These are phyloP conservation scores for Oedothorax gibbosus DNA, from an alignment of 1,140 invertebrate genomes.

Conservation along the genomic window DNA sequence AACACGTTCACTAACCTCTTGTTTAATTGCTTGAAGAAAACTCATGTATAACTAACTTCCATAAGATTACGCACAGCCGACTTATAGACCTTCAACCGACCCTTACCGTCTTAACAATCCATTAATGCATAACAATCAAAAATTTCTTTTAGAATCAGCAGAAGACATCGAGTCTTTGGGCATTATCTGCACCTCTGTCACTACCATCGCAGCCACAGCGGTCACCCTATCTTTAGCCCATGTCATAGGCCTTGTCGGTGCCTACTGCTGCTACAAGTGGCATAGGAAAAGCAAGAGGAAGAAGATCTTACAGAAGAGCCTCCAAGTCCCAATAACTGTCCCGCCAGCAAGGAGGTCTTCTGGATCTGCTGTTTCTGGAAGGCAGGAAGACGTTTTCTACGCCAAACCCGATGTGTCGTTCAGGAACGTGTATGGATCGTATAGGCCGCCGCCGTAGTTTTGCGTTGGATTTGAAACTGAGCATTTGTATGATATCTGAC, in stretches of 20 bases:
- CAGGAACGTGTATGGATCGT: conserved; percentile 61
- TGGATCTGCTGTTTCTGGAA: neutral
- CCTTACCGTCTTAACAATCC: too few relatives aligned
- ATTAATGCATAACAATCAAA: too few relatives aligned
- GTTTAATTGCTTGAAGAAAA: too few relatives aligned
- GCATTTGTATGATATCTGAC: neutral
- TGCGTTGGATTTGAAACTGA: neutral
- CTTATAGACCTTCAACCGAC: too few relatives aligned
- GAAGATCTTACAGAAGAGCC: conserved; percentile 49
- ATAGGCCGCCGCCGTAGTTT: conserved; percentile 30
- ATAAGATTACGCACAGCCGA: too few relatives aligned
- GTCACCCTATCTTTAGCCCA: conserved; percentile 66
- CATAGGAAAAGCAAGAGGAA: conserved; percentile 62
- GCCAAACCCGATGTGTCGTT: conserved; percentile 61
- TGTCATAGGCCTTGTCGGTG: conserved; percentile 64
- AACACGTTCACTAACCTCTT: too few relatives aligned
- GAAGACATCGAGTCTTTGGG: conserved; percentile 12
- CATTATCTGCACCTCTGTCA: conserved; percentile 65
- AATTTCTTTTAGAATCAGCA: neutral
- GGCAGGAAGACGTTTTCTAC: conserved; percentile 50
- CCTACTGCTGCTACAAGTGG: conserved; percentile 66
- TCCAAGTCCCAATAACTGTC: conserved; percentile 11
- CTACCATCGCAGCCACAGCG: conserved; percentile 66
- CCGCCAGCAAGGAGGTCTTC: neutral
- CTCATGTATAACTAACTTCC: too few relatives aligned